Evolutionary conservation across 2,797 vertebrate genomes (phyloP).

Genomic region (Paedocypris micromegethes): DNA sequence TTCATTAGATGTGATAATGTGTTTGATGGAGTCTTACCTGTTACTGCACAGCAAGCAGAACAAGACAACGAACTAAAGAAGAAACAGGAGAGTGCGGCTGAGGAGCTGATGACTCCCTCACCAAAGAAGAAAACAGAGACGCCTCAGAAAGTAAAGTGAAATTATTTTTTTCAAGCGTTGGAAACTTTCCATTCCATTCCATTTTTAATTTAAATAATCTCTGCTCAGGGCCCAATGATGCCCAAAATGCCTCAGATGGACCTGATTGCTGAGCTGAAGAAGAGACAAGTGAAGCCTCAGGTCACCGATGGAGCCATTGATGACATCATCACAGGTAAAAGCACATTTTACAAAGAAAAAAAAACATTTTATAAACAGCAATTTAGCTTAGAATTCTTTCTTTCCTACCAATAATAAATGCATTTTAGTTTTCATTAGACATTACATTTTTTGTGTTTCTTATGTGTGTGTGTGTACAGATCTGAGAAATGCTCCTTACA

Average conservation of each 20-base stretch:
- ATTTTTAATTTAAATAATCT: not conserved
- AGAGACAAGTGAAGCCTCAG: constrained; percentile 86
- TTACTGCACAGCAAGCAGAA: constrained; percentile 75
- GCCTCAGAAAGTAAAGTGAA: constrained; percentile 55
- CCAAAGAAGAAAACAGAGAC: constrained; percentile 49
- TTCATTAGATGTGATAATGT: not conserved
- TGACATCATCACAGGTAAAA: constrained; percentile 90
- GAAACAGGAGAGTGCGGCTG: constrained; percentile 75
- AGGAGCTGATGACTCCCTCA: constrained; percentile 52
- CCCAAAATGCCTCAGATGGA: constrained; percentile 86
- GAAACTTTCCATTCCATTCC: not conserved
- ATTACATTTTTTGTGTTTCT: not conserved
- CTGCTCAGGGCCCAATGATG: constrained; percentile 71
- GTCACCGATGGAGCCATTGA: constrained; percentile 93
- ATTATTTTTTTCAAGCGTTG: not conserved
- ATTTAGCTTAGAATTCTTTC: not conserved
- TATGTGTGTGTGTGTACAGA: constrained; percentile 60
- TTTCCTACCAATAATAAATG: not conserved
- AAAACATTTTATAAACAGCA: not conserved
- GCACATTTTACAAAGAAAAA: not conserved
- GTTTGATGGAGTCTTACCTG: not conserved
- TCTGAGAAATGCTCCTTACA: constrained; percentile 85
- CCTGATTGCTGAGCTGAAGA: constrained; percentile 94
- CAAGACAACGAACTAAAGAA: constrained; percentile 79
- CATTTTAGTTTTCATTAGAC: not conserved